Evolutionary conservation across 2,113 vertebrate species (phyloP), one percentile per base, ranked within the genome.

Genomic region (Thalassarche chlororhynchos): DNA sequence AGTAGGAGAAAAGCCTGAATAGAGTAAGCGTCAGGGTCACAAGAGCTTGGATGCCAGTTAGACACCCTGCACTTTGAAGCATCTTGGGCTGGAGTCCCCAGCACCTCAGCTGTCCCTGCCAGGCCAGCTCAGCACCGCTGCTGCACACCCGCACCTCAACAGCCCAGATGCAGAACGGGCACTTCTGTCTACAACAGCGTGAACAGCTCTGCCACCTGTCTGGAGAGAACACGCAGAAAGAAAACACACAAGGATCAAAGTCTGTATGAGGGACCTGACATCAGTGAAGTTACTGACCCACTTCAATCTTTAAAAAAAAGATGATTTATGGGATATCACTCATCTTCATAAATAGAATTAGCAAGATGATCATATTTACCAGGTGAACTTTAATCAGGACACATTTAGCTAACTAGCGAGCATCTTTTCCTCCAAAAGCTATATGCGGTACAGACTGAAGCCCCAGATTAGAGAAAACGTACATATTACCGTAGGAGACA

Each of bases 131-230:
- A 38, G 74, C 44, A 46, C 28, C 1, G 0, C 21, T 61, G 18
- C 31, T 34, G n/a, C 31, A 17, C 47, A 28, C 21, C 49, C 4
- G 2, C 3, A 3, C 25, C 36, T 6, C 25, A 25, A 24, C 8
- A 26, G 14, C 29, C 57, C 25, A 32, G 9, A 5, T 1, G 0
- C 26, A 34, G 14, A 54, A 34, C 6, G 4, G 51, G 8, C 51
- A 32, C 51, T 36, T 61, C 38, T 36, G 12, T 8, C 57, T 10
- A 25, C 12, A 31, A 9, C 36, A 64, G 23, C 4, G 1, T 11
- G 5, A 90, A 17, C 24, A 25, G 84, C 62, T 52, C 29, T 31
- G 29, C 23, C 8, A 2, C n/a, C 55, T 55, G 10, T 44, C 36
- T 57, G 26, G 36, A 20, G 21, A 26, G 40, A 84, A 17, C 5